Conservation (phyloP, 2,113 vertebrate species). For the Dicentrarchus labrax region DNA sequence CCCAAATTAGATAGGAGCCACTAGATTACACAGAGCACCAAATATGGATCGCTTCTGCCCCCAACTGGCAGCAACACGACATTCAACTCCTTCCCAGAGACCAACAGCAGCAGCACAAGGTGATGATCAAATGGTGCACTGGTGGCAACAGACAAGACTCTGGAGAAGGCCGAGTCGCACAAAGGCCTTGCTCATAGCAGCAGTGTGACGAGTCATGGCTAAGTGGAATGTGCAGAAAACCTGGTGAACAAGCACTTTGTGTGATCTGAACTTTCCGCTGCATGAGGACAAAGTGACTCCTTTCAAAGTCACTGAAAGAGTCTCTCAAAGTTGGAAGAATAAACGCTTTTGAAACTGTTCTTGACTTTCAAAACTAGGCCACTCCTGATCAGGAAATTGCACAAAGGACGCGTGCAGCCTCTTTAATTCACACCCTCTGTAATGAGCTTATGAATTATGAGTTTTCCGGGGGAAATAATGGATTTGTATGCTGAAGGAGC, state of each 20-base stretch:
- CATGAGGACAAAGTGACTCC: slow-evolving; percentile 33
- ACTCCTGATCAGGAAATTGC: slow-evolving; percentile 79
- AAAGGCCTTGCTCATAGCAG: slow-evolving; percentile 17
- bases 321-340: slow-evolving; percentile 47
- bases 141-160: slow-evolving; percentile 8
- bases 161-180: slow-evolving; percentile 23
- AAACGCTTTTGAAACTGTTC: slow-evolving; percentile 61
- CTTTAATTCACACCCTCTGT: slow-evolving; percentile 77
- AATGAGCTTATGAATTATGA: slow-evolving; percentile 85
- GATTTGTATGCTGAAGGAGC: slow-evolving; percentile 77
- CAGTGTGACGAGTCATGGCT: slow-evolving; percentile 24
- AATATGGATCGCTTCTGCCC: slow-evolving; percentile 75
- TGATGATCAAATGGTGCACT: slow-evolving; percentile 36
- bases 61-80: slow-evolving; percentile 60
- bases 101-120: slow-evolving; percentile 15
- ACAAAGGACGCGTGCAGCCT: slow-evolving; percentile 67
- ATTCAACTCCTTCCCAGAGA: neutral
- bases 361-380: slow-evolving; percentile 79
- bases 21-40: slow-evolving; percentile 4
- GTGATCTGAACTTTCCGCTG: slow-evolving; percentile 35
- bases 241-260: slow-evolving; percentile 22
- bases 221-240: slow-evolving; percentile 15
- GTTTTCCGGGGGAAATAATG: slow-evolving; percentile 79
- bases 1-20: slow-evolving; percentile 46
- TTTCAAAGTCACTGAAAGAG: slow-evolving; percentile 70